Conservation (phyloP, 1,140 invertebrate genomes). For the Penaeus chinensis region DNA sequence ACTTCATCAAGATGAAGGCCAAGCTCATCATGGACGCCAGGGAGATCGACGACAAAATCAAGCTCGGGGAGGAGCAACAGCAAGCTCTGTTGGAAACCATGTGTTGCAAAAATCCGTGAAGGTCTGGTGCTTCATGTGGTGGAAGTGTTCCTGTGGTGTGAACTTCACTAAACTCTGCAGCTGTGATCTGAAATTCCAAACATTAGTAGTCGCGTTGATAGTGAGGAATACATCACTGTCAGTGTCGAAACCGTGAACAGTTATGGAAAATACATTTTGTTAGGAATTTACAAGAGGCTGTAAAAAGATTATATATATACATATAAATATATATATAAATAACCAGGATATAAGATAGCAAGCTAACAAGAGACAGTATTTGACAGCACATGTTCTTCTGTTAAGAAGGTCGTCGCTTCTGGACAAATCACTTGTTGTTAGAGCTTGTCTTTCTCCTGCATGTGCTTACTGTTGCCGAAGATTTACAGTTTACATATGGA, state of each 20-base stretch:
- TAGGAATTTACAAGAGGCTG: not conserved
- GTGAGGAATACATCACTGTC: constrained; percentile 2
- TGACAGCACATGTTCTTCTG: not conserved
- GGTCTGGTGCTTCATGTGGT: not conserved
- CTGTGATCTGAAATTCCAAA: too few relatives aligned
- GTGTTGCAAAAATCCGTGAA: constrained; percentile 40
- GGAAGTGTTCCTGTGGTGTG: not conserved
- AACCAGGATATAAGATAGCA: not conserved
- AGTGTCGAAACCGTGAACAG: not conserved
- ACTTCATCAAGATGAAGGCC: constrained; percentile 93
- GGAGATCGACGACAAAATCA: constrained; percentile 89
- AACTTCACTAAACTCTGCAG: not conserved
- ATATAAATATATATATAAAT: not conserved
- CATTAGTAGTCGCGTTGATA: too few relatives aligned
- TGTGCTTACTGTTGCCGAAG: too few relatives aligned
- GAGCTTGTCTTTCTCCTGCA: too few relatives aligned
- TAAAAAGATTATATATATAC: not conserved
- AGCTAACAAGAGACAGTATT: not conserved
- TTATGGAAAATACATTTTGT: constrained; percentile 5
- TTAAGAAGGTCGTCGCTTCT: too few relatives aligned
- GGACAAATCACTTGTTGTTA: too few relatives aligned
- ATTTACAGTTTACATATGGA: too few relatives aligned
- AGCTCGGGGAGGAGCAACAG: constrained; percentile 86
- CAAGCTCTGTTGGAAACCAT: constrained; percentile 78
- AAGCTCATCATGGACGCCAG: constrained; percentile 86